These are phyloP conservation scores for Herpetotheres cachinnans DNA, from an alignment of 2,113 vertebrate genomes.

Conservation along the genomic window DNA sequence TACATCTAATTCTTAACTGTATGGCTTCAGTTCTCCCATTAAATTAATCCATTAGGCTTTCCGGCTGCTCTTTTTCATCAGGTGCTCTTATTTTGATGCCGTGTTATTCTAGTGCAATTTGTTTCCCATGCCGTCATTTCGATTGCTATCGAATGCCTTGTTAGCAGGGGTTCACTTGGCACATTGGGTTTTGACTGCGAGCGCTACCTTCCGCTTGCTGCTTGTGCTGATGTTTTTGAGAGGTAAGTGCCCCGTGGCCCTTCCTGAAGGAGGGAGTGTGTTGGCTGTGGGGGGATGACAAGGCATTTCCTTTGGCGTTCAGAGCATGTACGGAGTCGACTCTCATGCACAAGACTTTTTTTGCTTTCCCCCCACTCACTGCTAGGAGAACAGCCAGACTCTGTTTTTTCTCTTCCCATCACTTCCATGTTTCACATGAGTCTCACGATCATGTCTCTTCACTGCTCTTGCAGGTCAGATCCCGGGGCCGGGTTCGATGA, in stretches of 20 bases:
- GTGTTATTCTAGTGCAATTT: accelerated
- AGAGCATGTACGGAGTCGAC: accelerated
- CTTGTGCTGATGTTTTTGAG: not conserved
- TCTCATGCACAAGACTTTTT: accelerated
- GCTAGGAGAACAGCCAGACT: not conserved
- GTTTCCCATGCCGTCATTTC: not conserved
- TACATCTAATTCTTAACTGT: accelerated
- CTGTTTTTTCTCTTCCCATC: not conserved
- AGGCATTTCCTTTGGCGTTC: accelerated
- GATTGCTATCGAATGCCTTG: not conserved
- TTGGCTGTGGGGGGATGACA: accelerated
- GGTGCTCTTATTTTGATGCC: not conserved
- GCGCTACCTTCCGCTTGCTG: not conserved
- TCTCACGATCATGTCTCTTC: not conserved
- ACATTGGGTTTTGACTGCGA: not conserved
- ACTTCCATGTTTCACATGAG: accelerated
- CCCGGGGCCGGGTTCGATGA: conserved; percentile 74
- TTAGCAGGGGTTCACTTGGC: no score
- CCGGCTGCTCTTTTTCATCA: not conserved
- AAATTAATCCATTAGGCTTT: not conserved
- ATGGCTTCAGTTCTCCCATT: not conserved
- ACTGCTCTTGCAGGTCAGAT: conserved; percentile 79
- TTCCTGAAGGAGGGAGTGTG: not conserved
- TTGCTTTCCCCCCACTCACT: accelerated
- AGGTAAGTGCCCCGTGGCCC: not conserved